These are phyloP conservation scores for Ailurus styani DNA, from an alignment of 2,113 vertebrate species.

Conservation along the genomic window DNA sequence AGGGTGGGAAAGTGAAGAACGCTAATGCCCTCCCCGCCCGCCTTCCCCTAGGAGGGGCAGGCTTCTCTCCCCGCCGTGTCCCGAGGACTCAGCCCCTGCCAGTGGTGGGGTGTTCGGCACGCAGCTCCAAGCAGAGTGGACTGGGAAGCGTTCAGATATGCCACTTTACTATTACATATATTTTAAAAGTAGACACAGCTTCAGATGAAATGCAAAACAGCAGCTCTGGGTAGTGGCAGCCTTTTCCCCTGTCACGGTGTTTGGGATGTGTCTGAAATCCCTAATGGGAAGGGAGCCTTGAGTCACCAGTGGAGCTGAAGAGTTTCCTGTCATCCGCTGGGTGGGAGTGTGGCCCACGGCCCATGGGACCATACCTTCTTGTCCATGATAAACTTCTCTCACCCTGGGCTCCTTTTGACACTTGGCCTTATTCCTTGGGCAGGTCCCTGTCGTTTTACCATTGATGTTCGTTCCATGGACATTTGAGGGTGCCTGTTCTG, in stretches of 20 bases:
- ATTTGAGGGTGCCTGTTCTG: background rate
- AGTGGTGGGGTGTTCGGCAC: background rate
- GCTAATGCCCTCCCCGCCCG: background rate
- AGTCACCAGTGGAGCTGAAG: background rate
- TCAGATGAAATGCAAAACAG: conserved; percentile 33
- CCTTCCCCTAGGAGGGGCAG: background rate
- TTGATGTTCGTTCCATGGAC: accelerated
- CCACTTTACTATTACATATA: background rate
- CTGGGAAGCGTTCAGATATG: background rate
- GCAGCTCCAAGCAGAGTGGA: background rate
- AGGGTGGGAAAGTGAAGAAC: too few species aligned
- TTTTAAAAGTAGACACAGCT: conserved; percentile 28
- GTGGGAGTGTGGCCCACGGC: background rate
- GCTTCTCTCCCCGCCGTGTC: background rate
- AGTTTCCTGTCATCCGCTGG: background rate
- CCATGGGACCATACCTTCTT: background rate
- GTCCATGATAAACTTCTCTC: background rate
- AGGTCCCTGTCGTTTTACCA: background rate
- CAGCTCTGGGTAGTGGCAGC: background rate
- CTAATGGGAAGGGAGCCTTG: background rate
- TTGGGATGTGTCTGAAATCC: background rate
- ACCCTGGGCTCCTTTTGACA: background rate
- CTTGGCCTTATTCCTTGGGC: background rate
- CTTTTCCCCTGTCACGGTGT: background rate
- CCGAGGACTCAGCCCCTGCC: background rate